phyloP scores from a whole-genome alignment of 2,113 vertebrate genomes.

The Taxidea taxus region DNA sequence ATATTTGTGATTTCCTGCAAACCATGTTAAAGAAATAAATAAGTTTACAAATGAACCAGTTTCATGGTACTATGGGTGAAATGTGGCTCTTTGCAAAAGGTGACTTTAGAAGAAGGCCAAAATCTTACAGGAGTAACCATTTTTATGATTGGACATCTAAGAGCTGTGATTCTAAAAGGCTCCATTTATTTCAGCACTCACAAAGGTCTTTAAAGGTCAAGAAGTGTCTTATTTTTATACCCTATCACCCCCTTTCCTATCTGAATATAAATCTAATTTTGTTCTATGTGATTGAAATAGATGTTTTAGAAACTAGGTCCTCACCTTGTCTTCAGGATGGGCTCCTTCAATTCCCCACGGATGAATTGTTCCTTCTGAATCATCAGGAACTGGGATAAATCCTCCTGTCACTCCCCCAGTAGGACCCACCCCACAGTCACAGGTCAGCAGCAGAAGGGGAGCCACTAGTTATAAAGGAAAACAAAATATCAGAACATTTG shows the following conservation, averaged over 20 bases:
- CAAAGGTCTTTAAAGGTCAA: not conserved
- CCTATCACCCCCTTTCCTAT: not conserved
- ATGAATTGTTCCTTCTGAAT: conserved; percentile 86
- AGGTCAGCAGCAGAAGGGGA: conserved; percentile 63
- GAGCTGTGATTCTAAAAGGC: not conserved
- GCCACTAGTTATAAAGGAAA: conserved; percentile 53
- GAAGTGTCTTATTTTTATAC: not conserved
- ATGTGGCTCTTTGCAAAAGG: not conserved
- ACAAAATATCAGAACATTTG: not conserved
- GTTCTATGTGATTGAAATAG: not conserved
- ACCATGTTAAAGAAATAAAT: conserved; percentile 27
- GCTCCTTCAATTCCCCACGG: conserved; percentile 90
- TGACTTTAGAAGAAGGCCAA: not conserved
- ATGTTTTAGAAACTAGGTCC: conserved; percentile 56
- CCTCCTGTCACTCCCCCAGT: conserved; percentile 74
- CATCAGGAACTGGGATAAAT: conserved; percentile 86
- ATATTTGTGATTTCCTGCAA: conserved; percentile 85
- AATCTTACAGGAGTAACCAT: not conserved
- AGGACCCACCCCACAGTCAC: conserved; percentile 51
- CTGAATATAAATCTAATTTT: not conserved
- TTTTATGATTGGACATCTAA: not conserved
- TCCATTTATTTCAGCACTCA: not conserved
- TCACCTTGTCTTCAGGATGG: conserved; percentile 91
- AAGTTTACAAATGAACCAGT: not conserved
- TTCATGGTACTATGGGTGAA: not conserved